Conservation (phyloP, 2,797 vertebrate genomes). For the Allobates femoralis region DNA sequence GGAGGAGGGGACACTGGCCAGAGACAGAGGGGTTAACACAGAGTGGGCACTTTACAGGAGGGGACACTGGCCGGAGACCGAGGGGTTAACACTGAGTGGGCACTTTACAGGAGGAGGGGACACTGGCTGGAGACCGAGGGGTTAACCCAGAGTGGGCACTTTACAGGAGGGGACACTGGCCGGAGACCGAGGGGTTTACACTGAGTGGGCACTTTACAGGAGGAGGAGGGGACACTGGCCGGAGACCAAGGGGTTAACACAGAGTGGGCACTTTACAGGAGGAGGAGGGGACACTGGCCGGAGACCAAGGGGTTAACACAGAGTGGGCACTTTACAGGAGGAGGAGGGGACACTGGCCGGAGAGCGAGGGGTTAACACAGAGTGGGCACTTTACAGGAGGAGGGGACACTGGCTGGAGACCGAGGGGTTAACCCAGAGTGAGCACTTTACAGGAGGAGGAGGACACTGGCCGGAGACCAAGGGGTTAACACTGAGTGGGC, state of each 20-base stretch:
- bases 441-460: neutral
- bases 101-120: conserved; percentile 35
- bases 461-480: neutral
- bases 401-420: no score
- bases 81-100: conserved; percentile 12
- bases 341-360: neutral
- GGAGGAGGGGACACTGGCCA: neutral
- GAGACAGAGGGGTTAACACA: neutral
- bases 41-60: conserved; percentile 31
- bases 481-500: neutral
- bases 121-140: no score
- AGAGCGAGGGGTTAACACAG: neutral
- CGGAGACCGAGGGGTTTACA: no score
- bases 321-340: conserved; percentile 41
- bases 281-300: conserved; percentile 75
- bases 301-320: no score
- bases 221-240: neutral
- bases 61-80: no score
- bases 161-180: conserved; percentile 23
- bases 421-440: no score
- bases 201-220: conserved; percentile 26
- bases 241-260: neutral
- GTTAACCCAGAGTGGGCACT: conserved; percentile 34
- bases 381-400: conserved; percentile 66
- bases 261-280: conserved; percentile 59